These are phyloP conservation scores for Drosophila eugracilis DNA, from an alignment of 1,140 invertebrate genomes.

Conservation along the genomic window DNA sequence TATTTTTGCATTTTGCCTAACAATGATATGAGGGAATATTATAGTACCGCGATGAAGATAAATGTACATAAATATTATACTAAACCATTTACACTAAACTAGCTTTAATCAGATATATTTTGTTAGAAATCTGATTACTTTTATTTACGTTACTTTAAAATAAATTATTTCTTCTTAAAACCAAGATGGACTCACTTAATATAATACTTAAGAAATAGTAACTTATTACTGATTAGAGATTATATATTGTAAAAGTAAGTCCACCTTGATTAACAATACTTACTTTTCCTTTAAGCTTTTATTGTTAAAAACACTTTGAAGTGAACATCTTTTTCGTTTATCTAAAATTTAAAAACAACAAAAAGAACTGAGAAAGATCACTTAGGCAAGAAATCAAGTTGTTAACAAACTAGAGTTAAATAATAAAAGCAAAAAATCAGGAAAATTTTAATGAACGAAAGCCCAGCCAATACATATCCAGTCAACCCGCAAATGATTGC, in stretches of 20 bases:
- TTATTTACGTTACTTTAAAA: no score
- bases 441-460: slow-evolving; percentile 29
- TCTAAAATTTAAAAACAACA: neutral
- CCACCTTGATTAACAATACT: no score
- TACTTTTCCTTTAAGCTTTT: no score
- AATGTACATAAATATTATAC: neutral
- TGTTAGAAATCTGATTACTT: no score
- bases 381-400: neutral
- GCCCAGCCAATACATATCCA: slow-evolving; percentile 13
- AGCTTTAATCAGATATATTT: no score
- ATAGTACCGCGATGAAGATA: neutral
- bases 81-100: no score
- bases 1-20: slow-evolving; percentile 37
- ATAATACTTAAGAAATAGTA: no score
- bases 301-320: neutral
- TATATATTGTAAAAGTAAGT: no score
- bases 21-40: neutral
- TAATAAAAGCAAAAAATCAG: neutral
- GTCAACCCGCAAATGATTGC: slow-evolving; percentile 49
- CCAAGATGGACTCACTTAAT: no score
- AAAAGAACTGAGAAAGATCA: neutral
- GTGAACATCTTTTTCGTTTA: neutral
- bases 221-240: no score
- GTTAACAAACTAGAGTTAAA: neutral
- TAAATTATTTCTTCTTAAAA: no score